Percentiles rank a stretch among this genome's conserved stretches.
Conservation (phyloP, 2,888 invertebrate genomes). For the Torymus texanus region DNA sequence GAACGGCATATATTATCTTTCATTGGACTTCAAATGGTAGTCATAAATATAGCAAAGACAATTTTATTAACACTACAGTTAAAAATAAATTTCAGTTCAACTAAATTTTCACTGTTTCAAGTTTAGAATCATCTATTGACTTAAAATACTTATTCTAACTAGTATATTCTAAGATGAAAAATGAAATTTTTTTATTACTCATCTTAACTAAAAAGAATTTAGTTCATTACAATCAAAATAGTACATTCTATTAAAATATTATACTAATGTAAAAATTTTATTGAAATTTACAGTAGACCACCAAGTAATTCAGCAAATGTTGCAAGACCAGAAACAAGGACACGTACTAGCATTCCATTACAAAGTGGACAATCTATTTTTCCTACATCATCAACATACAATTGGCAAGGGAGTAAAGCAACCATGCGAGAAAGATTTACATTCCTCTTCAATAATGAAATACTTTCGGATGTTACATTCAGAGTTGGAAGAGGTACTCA, state of each 20-base stretch:
- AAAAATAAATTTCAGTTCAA: slow-evolving; percentile 7
- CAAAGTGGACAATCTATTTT: slow-evolving; percentile 60
- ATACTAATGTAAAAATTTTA: too few relatives aligned
- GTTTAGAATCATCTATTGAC: neutral
- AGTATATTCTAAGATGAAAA: neutral
- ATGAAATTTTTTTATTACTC: too few relatives aligned
- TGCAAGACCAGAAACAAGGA: slow-evolving; percentile 63
- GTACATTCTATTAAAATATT: too few relatives aligned
- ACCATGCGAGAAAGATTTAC: slow-evolving; percentile 86
- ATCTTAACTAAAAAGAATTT: too few relatives aligned
- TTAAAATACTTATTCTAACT: neutral
- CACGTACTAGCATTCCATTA: slow-evolving; percentile 61
- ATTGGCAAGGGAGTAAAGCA: slow-evolving; percentile 86
- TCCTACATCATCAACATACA: slow-evolving; percentile 73
- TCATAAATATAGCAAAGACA: slow-evolving; percentile 19
- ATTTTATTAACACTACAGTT: neutral
- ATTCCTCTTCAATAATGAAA: slow-evolving; percentile 82
- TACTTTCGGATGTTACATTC: slow-evolving; percentile 85
- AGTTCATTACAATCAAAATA: too few relatives aligned
- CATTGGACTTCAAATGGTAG: neutral
- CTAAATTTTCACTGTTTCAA: neutral
- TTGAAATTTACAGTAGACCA: slow-evolving; percentile 62
- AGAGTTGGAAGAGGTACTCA: slow-evolving; percentile 84
- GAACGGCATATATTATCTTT: neutral
- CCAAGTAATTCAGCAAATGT: slow-evolving; percentile 68